These are phyloP conservation scores for Leptarthrus brevirostris DNA, from an alignment of 2,888 invertebrate genomes.

Conservation along the genomic window DNA sequence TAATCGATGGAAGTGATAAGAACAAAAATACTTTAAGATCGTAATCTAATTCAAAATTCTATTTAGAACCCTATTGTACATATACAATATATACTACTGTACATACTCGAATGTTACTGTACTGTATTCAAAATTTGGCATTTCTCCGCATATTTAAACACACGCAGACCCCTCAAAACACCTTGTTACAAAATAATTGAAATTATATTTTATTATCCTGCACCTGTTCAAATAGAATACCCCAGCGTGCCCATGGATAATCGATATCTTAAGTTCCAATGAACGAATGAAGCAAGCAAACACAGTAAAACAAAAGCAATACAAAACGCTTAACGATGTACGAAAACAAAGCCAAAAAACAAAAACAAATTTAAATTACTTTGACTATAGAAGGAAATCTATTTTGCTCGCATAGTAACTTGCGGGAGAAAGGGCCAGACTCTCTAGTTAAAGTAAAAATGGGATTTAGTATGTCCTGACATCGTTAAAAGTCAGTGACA, in stretches of 20 bases:
- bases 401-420: background rate
- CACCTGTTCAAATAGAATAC: too few species aligned
- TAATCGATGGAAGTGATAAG: too few species aligned
- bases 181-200: too few species aligned
- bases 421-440: background rate
- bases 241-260: background rate
- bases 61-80: too few species aligned
- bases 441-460: background rate
- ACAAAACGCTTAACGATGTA: slow-evolving; percentile 1
- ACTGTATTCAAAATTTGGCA: too few species aligned
- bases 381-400: background rate
- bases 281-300: slow-evolving; percentile 15
- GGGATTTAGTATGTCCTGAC: slow-evolving; percentile 10
- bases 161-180: too few species aligned
- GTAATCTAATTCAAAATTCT: too few species aligned
- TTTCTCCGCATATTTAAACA: too few species aligned
- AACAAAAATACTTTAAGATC: too few species aligned
- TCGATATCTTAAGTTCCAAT: background rate
- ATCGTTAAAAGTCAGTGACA: slow-evolving; percentile 62
- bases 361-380: slow-evolving; percentile 15
- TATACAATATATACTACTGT: too few species aligned
- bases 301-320: background rate
- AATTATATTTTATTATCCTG: too few species aligned
- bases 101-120: too few species aligned
- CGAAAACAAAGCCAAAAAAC: slow-evolving; percentile 13